Evolutionary conservation across 2,113 vertebrate species (phyloP).

Genomic region (Oncorhynchus gorbuscha): DNA sequence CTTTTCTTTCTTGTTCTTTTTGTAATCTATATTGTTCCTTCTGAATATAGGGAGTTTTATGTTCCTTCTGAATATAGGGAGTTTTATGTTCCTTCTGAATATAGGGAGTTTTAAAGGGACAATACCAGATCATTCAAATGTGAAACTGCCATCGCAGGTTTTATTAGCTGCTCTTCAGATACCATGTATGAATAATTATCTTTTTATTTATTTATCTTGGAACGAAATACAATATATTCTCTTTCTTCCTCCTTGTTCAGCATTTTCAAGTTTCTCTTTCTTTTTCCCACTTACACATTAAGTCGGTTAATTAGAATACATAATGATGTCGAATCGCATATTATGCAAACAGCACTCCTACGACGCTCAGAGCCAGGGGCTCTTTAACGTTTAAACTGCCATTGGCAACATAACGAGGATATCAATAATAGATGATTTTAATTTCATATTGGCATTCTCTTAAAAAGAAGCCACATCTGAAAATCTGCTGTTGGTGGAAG

Average conservation of each 20-base stretch:
- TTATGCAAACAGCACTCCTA: conserved; percentile 68
- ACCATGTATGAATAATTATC: conserved; percentile 20
- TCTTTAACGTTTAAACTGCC: conserved; percentile 61
- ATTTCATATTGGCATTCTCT: conserved; percentile 71
- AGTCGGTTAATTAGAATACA: conserved; percentile 74
- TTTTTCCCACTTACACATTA: conserved; percentile 66
- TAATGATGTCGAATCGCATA: conserved; percentile 72
- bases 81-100: conserved; percentile 43
- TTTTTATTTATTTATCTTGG: conserved; percentile 15
- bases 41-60: neutral
- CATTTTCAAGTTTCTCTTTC: conserved; percentile 48
- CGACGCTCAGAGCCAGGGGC: conserved; percentile 63
- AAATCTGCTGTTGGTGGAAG: conserved; percentile 60
- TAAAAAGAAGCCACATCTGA: conserved; percentile 52
- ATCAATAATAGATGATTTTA: conserved; percentile 76
- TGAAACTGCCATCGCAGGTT: too few species aligned
- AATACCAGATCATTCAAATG: neutral
- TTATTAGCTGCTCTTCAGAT: too few species aligned
- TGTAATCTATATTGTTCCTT: conserved; percentile 49
- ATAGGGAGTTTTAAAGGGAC: neutral
- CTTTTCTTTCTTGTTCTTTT: neutral
- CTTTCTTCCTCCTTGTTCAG: conserved; percentile 66
- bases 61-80: too few species aligned
- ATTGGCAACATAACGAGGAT: conserved; percentile 65
- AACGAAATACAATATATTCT: conserved; percentile 41